phyloP scores from a whole-genome alignment of 1,140 invertebrate species.

The Papilio dardanus region DNA sequence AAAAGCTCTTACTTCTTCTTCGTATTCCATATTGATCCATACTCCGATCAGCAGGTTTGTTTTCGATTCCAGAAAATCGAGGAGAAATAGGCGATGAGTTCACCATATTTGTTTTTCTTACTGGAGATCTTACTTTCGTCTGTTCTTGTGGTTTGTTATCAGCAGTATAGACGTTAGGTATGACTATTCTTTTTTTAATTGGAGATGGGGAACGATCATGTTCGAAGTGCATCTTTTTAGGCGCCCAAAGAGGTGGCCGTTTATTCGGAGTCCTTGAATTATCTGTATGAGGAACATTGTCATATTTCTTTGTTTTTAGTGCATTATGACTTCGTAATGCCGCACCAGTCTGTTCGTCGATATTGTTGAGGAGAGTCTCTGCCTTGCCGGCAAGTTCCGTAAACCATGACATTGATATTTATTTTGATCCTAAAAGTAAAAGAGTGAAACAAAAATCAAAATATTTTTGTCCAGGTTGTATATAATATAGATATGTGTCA shows the following conservation, averaged over 20 bases:
- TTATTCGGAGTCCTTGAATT: constrained; percentile 49
- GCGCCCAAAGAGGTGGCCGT: constrained; percentile 42
- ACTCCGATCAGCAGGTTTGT: constrained; percentile 39
- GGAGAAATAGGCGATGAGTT: constrained; percentile 59
- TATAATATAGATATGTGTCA: neutral
- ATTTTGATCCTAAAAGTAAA: constrained; percentile 43
- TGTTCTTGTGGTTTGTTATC: constrained; percentile 8
- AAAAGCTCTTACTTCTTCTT: constrained; percentile 59
- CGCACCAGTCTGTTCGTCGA: constrained; percentile 92
- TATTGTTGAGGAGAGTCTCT: constrained; percentile 91
- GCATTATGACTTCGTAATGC: constrained; percentile 80
- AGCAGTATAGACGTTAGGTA: constrained; percentile 35
- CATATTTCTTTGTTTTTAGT: constrained; percentile 56
- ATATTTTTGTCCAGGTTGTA: neutral
- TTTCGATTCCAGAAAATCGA: constrained; percentile 57
- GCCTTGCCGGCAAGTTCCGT: constrained; percentile 93
- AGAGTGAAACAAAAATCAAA: neutral
- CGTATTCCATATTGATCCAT: constrained; percentile 56
- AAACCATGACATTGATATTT: constrained; percentile 90
- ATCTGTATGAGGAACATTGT: constrained; percentile 44
- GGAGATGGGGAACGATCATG: neutral
- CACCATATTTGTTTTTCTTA: constrained; percentile 48
- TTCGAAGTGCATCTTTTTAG: constrained; percentile 49
- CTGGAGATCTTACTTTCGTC: constrained; percentile 8
- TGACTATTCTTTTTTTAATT: neutral